phyloP scores from a whole-genome alignment of 2,113 vertebrate species.

The Malaclemys terrapin region DNA sequence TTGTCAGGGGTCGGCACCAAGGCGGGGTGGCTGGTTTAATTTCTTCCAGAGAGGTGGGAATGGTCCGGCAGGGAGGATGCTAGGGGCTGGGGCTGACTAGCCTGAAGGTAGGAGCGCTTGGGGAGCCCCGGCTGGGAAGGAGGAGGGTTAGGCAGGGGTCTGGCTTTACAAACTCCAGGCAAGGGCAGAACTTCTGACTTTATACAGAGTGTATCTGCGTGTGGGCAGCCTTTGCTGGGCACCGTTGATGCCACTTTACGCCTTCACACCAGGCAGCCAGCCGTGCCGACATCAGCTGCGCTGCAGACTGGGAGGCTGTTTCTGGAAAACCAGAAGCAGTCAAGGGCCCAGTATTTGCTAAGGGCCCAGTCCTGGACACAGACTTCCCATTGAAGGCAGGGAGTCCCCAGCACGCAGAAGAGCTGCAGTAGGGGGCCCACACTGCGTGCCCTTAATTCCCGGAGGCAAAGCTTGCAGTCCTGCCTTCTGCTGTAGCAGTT shows the following conservation, averaged over 20 bases:
- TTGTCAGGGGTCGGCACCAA: background rate
- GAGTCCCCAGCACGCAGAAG: too few relatives aligned
- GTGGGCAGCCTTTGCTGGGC: background rate
- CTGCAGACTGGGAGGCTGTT: background rate
- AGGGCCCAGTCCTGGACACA: background rate
- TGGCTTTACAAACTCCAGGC: background rate
- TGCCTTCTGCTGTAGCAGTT: background rate
- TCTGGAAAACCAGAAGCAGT: background rate
- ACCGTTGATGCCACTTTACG: background rate
- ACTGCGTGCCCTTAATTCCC: background rate
- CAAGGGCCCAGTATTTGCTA: background rate
- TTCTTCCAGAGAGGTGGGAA: background rate
- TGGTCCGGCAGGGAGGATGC: background rate
- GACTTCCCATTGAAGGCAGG: background rate
- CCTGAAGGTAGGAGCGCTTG: background rate
- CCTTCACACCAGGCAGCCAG: too few relatives aligned
- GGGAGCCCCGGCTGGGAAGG: background rate
- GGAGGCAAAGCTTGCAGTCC: background rate
- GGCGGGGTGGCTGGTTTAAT: background rate
- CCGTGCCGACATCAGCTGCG: background rate
- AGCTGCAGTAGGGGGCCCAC: background rate
- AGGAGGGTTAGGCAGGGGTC: background rate
- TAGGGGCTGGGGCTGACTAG: background rate
- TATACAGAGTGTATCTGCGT: background rate
- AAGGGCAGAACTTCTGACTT: background rate